A percentile compares a stretch with the other conserved stretches of the same genome.
Evolutionary conservation across 2,888 invertebrate species (phyloP).

Genomic region (Ecdyonurus torrentis): DNA sequence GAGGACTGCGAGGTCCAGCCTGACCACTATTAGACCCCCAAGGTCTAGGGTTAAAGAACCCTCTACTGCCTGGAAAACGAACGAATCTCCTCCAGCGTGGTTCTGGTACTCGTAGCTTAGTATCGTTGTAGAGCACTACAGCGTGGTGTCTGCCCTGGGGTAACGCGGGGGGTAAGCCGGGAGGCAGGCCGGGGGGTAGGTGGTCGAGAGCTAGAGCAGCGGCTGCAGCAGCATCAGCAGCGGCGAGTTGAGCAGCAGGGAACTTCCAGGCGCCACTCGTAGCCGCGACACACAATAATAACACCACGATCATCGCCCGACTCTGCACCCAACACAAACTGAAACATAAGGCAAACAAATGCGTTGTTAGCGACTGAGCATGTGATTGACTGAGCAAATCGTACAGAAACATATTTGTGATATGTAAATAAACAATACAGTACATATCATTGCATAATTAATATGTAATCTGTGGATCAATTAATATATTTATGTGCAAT

Average conservation of each 20-base stretch:
- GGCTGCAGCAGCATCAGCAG: neutral
- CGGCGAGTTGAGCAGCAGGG: neutral
- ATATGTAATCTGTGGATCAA: too few species aligned
- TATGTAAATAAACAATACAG: too few species aligned
- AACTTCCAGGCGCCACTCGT: neutral
- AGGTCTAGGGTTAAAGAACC: neutral
- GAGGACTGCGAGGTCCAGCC: slow-evolving; percentile 11
- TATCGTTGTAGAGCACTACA: neutral
- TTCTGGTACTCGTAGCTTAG: neutral
- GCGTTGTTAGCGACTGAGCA: too few species aligned
- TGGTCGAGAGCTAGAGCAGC: neutral
- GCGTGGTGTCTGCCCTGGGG: neutral
- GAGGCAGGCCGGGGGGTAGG: neutral
- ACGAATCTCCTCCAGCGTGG: slow-evolving; percentile 6
- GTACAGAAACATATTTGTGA: too few species aligned
- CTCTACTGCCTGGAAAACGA: slow-evolving; percentile 7
- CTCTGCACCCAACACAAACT: neutral
- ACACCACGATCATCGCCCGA: neutral
- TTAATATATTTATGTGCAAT: too few species aligned
- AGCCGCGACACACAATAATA: neutral
- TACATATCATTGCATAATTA: too few species aligned
- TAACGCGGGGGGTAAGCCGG: neutral
- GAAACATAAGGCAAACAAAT: too few species aligned
- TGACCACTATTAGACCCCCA: neutral
- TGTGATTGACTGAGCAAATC: too few species aligned